Evolutionary conservation across 2,113 vertebrate species (phyloP).

Genomic region (Zootoca vivipara): DNA sequence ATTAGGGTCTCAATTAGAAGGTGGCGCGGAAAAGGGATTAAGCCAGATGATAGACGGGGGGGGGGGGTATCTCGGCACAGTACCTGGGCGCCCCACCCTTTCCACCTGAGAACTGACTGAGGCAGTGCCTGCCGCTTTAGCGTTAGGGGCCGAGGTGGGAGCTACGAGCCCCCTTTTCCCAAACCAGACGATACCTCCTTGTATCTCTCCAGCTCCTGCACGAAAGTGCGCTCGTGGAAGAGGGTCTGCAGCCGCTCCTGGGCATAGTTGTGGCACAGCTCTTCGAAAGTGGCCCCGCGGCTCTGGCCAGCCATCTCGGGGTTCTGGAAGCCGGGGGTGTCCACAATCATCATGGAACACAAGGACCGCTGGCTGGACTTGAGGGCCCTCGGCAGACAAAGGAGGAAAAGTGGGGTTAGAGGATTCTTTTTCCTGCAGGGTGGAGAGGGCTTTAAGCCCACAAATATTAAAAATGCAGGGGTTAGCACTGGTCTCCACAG

Average conservation of each 20-base stretch:
- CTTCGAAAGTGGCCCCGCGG: conserved; percentile 92
- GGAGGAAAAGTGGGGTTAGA: not conserved
- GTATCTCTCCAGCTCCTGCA: conserved; percentile 92
- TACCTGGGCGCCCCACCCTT: not conserved
- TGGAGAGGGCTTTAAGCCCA: too few relatives aligned
- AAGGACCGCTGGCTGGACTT: conserved; percentile 96
- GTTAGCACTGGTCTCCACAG: too few relatives aligned
- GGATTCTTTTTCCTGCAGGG: too few relatives aligned
- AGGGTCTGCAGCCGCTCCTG: conserved; percentile 95
- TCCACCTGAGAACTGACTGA: not conserved
- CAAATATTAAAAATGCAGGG: too few relatives aligned
- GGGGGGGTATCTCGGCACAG: not conserved
- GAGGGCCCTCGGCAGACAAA: conserved; percentile 81
- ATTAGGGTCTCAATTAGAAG: not conserved
- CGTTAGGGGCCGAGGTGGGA: too few relatives aligned
- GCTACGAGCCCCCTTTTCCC: not conserved
- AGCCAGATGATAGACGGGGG: not conserved
- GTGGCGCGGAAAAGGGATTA: rapidly evolving
- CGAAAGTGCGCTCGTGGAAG: conserved; percentile 92
- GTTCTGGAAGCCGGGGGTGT: conserved; percentile 96
- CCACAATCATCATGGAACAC: conserved; percentile 94
- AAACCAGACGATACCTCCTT: conserved; percentile 85
- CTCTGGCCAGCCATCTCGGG: conserved; percentile 83
- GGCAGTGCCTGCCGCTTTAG: not conserved
- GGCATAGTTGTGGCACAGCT: conserved; percentile 96